Evolutionary conservation across 2,797 vertebrate species (phyloP), one percentile per base, ranked within the genome.

Genomic region (Paguma larvata): DNA sequence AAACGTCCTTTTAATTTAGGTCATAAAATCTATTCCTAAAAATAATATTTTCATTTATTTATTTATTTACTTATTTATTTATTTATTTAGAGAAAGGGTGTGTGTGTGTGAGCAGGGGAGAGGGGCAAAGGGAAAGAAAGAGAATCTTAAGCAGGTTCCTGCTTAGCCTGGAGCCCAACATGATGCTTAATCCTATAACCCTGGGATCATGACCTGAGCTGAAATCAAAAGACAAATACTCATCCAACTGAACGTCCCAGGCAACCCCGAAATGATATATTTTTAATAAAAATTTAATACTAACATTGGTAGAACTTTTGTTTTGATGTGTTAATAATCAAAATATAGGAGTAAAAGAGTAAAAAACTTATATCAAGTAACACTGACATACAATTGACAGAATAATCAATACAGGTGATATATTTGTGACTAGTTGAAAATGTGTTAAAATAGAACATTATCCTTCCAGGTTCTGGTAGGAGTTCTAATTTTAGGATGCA

Each of bases 221-320:
- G 21, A 59, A 21, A 59, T 59, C 56, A 59, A 59, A 59, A 59
- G 19, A 59, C 56, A 59, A 21, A 59, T 8, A 21, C 53, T 56
- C 53, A 59, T 23, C 21, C 21, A 59, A 59, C 19, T 59, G 56
- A 59, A 8, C 21, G 8, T 19, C 56, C 21, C 21, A 59, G 21
- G 21, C 56, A 21, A 9, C 56, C 56, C 56, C 56, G 1, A 59
- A 59, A 0, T 4, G 25, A 85, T 14, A 85, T 3, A 67, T 91
- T 96, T 72, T 90, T 80, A 75, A 56, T 56, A 73, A 38, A 95
- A 95, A 18, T 68, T 62, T 80, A 88, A 85, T 51, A 38, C 6
- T 38, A 85, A 90, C 4, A 82, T 4, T 18, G 63, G 12, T 12
- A 77, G 12, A 3, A 27, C 5, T 75, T 65, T 32, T 30, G 7